phyloP scores from a whole-genome alignment of 2,888 invertebrate species.

The Alloplasta piceator region DNA sequence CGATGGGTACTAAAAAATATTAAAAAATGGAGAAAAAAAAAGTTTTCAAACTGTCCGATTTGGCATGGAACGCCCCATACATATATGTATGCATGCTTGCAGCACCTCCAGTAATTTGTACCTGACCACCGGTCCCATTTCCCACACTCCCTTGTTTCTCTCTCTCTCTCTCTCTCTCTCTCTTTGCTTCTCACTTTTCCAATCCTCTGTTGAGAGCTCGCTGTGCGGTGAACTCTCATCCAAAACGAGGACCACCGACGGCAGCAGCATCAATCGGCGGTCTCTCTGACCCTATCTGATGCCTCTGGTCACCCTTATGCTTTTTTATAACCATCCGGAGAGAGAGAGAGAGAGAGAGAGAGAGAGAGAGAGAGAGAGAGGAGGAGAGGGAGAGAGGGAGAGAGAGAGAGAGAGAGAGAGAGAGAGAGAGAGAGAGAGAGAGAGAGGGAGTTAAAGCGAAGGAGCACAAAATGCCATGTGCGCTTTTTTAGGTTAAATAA shows the following conservation, averaged over 20 bases:
- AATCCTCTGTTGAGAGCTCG: conserved; percentile 17
- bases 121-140: conserved; percentile 70
- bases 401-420: conserved; percentile 1
- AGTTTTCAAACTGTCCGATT: too few relatives aligned
- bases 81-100: conserved; percentile 62
- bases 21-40: too few relatives aligned
- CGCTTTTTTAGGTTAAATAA: conserved; percentile 16
- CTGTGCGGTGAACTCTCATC: not conserved
- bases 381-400: not conserved
- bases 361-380: too few relatives aligned
- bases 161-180: conserved; percentile 27
- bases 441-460: too few relatives aligned
- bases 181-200: conserved; percentile 9
- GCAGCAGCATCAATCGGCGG: conserved; percentile 31
- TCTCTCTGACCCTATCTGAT: not conserved
- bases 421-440: not conserved
- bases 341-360: conserved; percentile 17
- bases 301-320: conserved; percentile 66
- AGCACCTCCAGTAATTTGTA: conserved; percentile 74
- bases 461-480: too few relatives aligned
- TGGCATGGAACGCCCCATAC: too few relatives aligned
- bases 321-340: conserved; percentile 71
- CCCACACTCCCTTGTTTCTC: conserved; percentile 53
- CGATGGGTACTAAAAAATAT: too few relatives aligned
- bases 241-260: not conserved